Conservation (phyloP, 2,113 vertebrate genomes). For the Lipotes vexillifer region DNA sequence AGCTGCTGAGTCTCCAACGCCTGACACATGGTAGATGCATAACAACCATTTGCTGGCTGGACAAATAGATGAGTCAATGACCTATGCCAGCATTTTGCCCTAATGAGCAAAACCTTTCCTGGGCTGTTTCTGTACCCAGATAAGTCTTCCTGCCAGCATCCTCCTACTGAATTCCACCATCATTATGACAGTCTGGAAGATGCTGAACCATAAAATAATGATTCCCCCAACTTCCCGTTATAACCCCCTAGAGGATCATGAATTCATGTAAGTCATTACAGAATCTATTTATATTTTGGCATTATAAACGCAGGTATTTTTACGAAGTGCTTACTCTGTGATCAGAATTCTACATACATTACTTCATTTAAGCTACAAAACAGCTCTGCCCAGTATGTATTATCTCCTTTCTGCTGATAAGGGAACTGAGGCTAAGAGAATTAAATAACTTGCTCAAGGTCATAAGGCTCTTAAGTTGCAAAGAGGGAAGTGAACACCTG, state of each 20-base stretch:
- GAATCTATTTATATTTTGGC: constrained; percentile 49
- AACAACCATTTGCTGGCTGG: neutral
- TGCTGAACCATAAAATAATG: constrained; percentile 10
- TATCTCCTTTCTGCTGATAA: constrained; percentile 17
- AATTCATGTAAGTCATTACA: constrained; percentile 20
- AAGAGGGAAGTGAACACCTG: constrained; percentile 54
- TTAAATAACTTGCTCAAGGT: constrained; percentile 52
- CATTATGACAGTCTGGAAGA: neutral
- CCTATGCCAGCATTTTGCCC: neutral
- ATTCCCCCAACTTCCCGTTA: neutral
- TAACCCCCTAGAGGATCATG: neutral
- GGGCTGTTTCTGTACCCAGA: neutral
- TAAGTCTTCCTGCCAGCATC: neutral
- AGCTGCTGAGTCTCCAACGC: neutral
- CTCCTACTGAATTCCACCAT: neutral
- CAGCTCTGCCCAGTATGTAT: neutral
- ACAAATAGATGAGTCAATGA: neutral
- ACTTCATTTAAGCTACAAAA: constrained; percentile 47
- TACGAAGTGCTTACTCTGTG: constrained; percentile 36
- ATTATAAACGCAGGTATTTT: constrained; percentile 35
- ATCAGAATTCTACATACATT: constrained; percentile 49
- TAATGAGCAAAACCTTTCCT: neutral
- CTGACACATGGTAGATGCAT: neutral
- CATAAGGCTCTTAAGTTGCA: constrained; percentile 38
- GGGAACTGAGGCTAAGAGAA: constrained; percentile 28